Base-by-base conservation (phyloP, 2,113 vertebrate genomes). In the Rhegmatorhina hoffmannsi region DNA sequence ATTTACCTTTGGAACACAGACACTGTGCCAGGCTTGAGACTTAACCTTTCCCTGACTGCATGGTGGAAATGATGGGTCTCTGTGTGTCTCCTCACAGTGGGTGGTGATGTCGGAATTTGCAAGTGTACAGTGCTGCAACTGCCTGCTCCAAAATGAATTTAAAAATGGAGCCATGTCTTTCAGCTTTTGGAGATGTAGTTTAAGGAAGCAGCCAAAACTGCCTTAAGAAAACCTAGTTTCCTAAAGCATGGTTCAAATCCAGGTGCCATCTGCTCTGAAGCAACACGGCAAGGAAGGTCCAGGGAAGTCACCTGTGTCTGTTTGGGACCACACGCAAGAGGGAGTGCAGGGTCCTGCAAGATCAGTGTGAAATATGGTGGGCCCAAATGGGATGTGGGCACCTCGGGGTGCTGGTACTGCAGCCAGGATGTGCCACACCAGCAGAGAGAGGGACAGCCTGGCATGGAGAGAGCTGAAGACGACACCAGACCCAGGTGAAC, bases 301-400 rank as follows among this genome's bases (percentile, higher is more conserved):
- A 21, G 25, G 4, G 14, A 7, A 73, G n/a, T 52, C 18, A 0
- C 31, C 49, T 46, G 13, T 13, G 15, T 38, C 38, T 77, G 49
- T 33, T 10, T 56, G 34, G 21, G 29, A 82, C 9, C 34, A 55
- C 10, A 17, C 29, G 28, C 21, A 59, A 76, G 43, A 89, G 17
- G 26, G 68, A 80, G 26, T 84, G 62, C 17, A 62, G 70, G 31
- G 63, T 69, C 23, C 63, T 1, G 2, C 38, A 69, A 60, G 59
- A 66, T 0, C 2, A 6, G 9, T 23, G 28, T 59, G 47, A 92
- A 70, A 53, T 0, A 0, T 5, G 25, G 20, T 46, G 64, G 26
- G 33, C 46, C 26, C 0, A 0, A 67, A 63, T 0, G 31, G 60
- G 34, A 47, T 1, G 3, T 23, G 28, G 17, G 14, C 31, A 67